phyloP scores from a whole-genome alignment of 2,888 invertebrate genomes.

The Melitaea athalia region DNA sequence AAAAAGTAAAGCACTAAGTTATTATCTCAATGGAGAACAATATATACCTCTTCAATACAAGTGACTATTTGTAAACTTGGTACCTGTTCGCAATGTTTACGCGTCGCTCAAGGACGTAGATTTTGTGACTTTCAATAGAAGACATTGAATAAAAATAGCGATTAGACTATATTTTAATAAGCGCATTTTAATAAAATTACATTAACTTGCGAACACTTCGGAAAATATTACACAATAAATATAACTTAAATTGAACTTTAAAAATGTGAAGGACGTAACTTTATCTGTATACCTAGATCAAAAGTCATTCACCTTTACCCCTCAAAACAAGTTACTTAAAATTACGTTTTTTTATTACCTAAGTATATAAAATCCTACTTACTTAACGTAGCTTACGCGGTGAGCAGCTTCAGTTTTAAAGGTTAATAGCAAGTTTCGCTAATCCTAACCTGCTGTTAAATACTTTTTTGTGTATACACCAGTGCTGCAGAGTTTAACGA shows the following conservation, averaged over 20 bases:
- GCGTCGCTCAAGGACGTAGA: slow-evolving; percentile 51
- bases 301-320: slow-evolving; percentile 18
- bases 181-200: slow-evolving; percentile 17
- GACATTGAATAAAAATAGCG: slow-evolving; percentile 39
- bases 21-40: not conserved
- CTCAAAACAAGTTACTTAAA: not conserved
- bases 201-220: not conserved
- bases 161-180: slow-evolving; percentile 13
- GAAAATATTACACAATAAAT: too few species aligned
- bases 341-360: not conserved
- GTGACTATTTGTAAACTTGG: slow-evolving; percentile 43
- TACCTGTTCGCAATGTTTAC: slow-evolving; percentile 31
- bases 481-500: too few species aligned
- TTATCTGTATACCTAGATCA: slow-evolving; percentile 24
- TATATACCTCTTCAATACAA: not conserved
- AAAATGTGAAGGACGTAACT: not conserved
- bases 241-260: not conserved
- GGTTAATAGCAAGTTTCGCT: not conserved
- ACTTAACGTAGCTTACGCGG: not conserved
- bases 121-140: slow-evolving; percentile 30
- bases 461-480: not conserved
- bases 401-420: not conserved
- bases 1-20: not conserved
- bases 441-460: not conserved
- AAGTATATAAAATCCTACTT: not conserved